phyloP scores from a whole-genome alignment of 2,797 vertebrate species.

The Pogonophryne albipinna region DNA sequence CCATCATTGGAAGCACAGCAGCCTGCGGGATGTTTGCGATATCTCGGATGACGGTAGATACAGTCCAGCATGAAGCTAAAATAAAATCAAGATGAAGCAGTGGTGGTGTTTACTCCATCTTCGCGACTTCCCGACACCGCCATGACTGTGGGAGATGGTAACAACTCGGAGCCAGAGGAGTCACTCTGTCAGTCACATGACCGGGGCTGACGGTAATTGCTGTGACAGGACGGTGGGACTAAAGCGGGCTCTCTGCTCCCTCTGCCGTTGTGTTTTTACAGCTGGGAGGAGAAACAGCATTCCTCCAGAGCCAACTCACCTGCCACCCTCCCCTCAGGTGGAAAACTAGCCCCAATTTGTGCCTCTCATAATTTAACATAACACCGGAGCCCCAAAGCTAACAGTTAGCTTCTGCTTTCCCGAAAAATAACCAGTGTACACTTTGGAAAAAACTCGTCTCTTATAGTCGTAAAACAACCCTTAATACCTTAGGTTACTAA shows the following conservation, averaged over 20 bases:
- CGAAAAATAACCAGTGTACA: no score
- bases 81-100: conserved; percentile 50
- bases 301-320: conserved; percentile 23
- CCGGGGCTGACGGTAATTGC: conserved; percentile 49
- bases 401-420: not conserved
- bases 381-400: not conserved
- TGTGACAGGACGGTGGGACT: conserved; percentile 39
- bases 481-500: not conserved
- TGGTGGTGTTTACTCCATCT: conserved; percentile 76
- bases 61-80: conserved; percentile 61
- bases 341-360: not conserved
- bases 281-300: not conserved
- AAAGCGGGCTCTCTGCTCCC: conserved; percentile 64
- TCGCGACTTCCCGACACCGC: conserved; percentile 80
- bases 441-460: not conserved
- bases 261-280: conserved; percentile 66
- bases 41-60: conserved; percentile 34
- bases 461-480: not conserved
- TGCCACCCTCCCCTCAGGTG: conserved; percentile 10
- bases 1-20: conserved; percentile 80
- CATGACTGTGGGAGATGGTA: conserved; percentile 82
- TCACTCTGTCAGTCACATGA: conserved; percentile 78
- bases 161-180: conserved; percentile 66
- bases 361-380: no score
- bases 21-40: conserved; percentile 50